Evolutionary conservation across 2,113 vertebrate species (phyloP), one percentile per base, ranked within the genome.

Genomic region (Takifugu flavidus): DNA sequence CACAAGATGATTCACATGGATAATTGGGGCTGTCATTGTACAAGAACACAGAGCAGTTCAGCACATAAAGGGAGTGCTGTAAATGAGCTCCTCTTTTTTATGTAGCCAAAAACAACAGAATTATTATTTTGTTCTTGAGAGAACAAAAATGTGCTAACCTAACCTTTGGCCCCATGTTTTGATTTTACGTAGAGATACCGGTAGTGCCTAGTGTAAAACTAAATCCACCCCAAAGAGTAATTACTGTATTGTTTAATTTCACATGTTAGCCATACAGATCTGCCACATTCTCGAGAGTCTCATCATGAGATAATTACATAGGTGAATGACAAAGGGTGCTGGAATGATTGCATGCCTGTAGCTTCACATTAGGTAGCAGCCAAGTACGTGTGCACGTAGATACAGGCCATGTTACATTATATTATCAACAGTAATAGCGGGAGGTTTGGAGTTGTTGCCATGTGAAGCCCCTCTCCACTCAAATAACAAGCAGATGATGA

Each of bases 401-500:
- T 57, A 29, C 62, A 5, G 56, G 58, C 65, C 77, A 64, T 54
- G 74, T 89, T 86, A 81, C 70, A 70, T 64, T 60, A 56, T 59
- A 72, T 79, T 74, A 80, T 79, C 73, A 76, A 61, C 72, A 64
- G 66, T 43, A 46, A 25, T 72, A 63, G 75, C 63, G 58, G 75
- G 61, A 81, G 72, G 75, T 59, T 42, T 62, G 72, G 54, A 72
- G 26, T 72, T 66, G 67, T 77, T 82, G 61, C 68, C 59, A 51
- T 64, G 46, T 71, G 63, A 63, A 63, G 66, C 76, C 58, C 59
- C 61, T 65, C 69, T 83, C 68, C 70, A 61, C 75, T 84, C 74
- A 80, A 64, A 83, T 89, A 89, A 86, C 82, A 84, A 82, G 68
- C 71, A 31, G 76, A 82, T 83, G 77, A 87, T 87, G 71, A 89